phyloP scores from a whole-genome alignment of 2,888 invertebrate genomes.

The Rhagonycha lutea region DNA sequence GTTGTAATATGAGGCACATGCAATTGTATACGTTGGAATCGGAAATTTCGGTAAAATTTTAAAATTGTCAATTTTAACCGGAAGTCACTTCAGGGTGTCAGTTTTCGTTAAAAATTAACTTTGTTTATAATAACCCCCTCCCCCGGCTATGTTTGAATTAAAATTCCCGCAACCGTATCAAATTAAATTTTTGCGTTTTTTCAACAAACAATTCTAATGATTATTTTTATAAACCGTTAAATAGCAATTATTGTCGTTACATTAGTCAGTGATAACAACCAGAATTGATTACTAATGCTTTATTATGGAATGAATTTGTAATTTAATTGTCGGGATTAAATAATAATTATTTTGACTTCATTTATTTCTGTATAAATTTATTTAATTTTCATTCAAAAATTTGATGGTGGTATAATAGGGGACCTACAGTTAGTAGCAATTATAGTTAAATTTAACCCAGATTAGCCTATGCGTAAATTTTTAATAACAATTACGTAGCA shows the following conservation, averaged over 20 bases:
- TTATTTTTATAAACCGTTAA: background rate
- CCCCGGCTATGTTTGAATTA: background rate
- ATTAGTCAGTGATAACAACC: background rate
- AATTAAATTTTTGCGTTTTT: background rate
- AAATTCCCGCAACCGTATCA: background rate
- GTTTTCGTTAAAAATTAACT: background rate
- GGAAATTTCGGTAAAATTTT: background rate
- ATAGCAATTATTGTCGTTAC: background rate
- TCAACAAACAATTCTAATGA: background rate
- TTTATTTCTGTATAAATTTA: background rate
- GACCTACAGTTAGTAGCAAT: too few species aligned
- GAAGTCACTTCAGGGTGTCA: background rate
- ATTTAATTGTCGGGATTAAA: background rate
- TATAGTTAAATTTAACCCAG: too few species aligned
- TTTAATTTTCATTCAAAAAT: too few species aligned
- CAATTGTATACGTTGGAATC: background rate
- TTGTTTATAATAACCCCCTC: background rate
- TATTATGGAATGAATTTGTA: background rate
- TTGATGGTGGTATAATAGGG: too few species aligned
- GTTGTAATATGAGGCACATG: constrained; percentile 33
- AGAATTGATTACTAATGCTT: background rate
- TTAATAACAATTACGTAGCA: too few species aligned
- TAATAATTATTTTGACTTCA: background rate
- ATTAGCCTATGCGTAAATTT: too few species aligned
- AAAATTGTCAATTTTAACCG: background rate